phyloP scores from a whole-genome alignment of 2,888 invertebrate genomes.

The Lepetodrilus schrolli region DNA sequence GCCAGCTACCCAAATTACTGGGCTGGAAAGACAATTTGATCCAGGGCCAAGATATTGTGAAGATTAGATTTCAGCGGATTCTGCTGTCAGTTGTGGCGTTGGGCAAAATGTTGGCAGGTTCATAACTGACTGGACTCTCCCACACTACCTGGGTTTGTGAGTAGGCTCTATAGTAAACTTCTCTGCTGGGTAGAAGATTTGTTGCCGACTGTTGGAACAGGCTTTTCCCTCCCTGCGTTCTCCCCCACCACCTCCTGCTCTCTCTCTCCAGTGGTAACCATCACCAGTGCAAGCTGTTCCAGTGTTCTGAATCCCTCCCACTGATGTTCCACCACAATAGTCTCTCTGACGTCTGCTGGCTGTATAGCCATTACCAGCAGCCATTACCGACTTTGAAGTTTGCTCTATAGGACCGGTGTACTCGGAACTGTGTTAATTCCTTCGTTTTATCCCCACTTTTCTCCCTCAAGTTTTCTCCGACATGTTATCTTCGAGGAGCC shows the following conservation, averaged over 20 bases:
- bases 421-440: background rate
- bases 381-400: conserved; percentile 12
- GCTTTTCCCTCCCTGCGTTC: background rate
- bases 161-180: background rate
- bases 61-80: conserved; percentile 11
- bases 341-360: conserved; percentile 21
- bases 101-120: background rate
- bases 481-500: background rate
- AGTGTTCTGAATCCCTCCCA: background rate
- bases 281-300: background rate
- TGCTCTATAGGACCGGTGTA: conserved; percentile 4
- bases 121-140: background rate
- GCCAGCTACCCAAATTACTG: background rate
- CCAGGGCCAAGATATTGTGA: background rate
- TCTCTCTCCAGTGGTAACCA: too few relatives aligned
- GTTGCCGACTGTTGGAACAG: background rate
- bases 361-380: conserved; percentile 22
- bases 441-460: background rate
- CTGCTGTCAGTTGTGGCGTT: background rate
- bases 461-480: background rate
- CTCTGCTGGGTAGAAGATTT: conserved; percentile 1
- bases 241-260: background rate
- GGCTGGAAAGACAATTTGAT: conserved; percentile 13
- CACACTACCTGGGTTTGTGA: background rate
- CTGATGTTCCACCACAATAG: conserved; percentile 15